Base-by-base conservation (phyloP, 2,888 invertebrate species). In the Lochmaea capreae region DNA sequence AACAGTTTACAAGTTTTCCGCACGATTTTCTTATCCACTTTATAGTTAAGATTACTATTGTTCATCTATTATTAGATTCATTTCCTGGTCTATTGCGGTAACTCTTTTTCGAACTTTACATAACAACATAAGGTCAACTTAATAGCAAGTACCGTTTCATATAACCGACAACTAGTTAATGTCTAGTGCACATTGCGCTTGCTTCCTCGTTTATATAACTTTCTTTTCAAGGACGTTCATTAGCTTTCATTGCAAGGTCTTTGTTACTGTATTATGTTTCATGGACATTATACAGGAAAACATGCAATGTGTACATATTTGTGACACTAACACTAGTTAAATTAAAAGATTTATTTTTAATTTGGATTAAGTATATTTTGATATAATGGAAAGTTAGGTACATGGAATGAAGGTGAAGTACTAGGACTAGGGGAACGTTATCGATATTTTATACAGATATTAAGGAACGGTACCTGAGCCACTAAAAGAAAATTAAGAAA, bases 151-250 rank as follows among this genome's bases (percentile, higher is more conserved):
- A 66, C 69, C 73, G 72, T 76, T 78, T 67, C n/a, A 74, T 73
- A 71, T 75, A 76, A 71, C 39, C 39, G 6, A 39, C 39, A 14
- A n/a, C 33, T 11, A 33, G 61, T 26, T 26, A 66, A 66, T 54
- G 66, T 66, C 54, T 66, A 66, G 66, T 16, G 52, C 54, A 18
- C 33, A 42, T 11, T 18, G 14, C 14, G n/a, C 12, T 49, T 18
- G 67, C 33, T 57, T 67, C 67, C 67, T 52, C 52, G 69, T 69
- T 62, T 62, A 54, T 57, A 57, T 67, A 57, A 72, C 79, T 80
- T 80, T 80, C 80, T 76, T 76, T 59, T 61, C 76, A 80, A 79
- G 80, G 80, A 78, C 80, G 77, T 76, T 75, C 71, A 58, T 76
- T 73, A 72, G 42, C 72, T 67, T 72, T 57, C 66, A 14, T 33